phyloP scores from a whole-genome alignment of 2,113 vertebrate genomes.

The Sardina pilchardus region DNA sequence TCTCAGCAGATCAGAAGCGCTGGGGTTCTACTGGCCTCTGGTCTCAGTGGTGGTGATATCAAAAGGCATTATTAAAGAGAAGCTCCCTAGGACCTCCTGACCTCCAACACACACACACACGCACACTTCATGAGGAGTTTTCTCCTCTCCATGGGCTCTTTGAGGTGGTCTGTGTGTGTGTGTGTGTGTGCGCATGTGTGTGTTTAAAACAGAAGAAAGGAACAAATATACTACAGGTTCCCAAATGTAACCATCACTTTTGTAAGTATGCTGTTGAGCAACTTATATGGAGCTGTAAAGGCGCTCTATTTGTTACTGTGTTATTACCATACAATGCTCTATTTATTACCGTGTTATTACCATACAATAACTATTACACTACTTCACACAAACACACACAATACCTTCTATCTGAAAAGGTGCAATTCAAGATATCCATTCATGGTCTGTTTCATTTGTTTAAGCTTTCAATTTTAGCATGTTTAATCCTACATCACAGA shows the following conservation, averaged over 20 bases:
- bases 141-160: too few relatives aligned
- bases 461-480: background rate
- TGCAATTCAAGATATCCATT: background rate
- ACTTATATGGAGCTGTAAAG: background rate
- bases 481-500: background rate
- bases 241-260: too few relatives aligned
- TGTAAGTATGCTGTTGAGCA: too few relatives aligned
- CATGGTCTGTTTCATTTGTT: background rate
- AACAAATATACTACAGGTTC: background rate
- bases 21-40: background rate
- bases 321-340: background rate
- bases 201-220: background rate
- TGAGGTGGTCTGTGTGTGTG: too few relatives aligned
- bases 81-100: background rate
- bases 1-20: background rate
- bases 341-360: background rate
- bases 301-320: background rate
- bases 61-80: background rate
- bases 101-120: slow-evolving; percentile 7
- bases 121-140: too few relatives aligned
- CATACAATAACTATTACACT: background rate
- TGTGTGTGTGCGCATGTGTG: too few relatives aligned
- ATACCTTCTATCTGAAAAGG: background rate
- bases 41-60: background rate
- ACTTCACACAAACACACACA: background rate